Base-by-base conservation (phyloP, 2,113 vertebrate species). In the Haemorhous mexicanus region DNA sequence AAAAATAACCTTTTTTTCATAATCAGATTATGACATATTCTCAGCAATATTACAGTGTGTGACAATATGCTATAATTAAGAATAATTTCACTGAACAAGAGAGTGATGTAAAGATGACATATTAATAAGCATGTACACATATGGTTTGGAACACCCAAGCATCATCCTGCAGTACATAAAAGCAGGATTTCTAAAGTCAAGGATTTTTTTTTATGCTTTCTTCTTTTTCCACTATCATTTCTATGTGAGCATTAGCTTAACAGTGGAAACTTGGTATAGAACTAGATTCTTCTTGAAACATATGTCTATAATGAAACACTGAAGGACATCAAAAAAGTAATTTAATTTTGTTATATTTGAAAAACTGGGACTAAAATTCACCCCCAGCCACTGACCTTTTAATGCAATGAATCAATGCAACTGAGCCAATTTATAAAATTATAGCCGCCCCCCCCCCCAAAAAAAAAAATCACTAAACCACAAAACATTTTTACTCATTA, bases 11-110 rank as follows among this genome's bases (percentile, higher is more conserved):
- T 4, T 53, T 32, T 69, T 56, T 58, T 24, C 18, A 39, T 21
- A 35, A 84, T 86, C 41, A 73, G 73, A 75, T 89, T 68, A 49
- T 43, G 33, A 67, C 50, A 59, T 52, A 82, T 93, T 94, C 76
- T 93, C 84, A 94, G 73, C 87, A 91, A 72, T 27, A 59, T 76
- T 93, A 94, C 78, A 89, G 80, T 81, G 80, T 89, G 76, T 2
- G 35, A 94, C 58, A 84, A 69, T 30, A 87, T 26, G 50, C 92
- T 80, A 3, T 68, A 86, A 78, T 82, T 50, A 68, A 68, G 41
- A 64, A 78, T 64, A 75, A 72, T 61, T 63, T 63, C 33, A 79
- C 5, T 61, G 73, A 90, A 77, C 68, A 84, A 77, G 53, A 88
- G 16, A 90, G 61, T 37, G 76, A 89, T 77, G 52, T 61, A 84